Base-by-base conservation (phyloP, 2,113 vertebrate species). In the Chunga burmeisteri region DNA sequence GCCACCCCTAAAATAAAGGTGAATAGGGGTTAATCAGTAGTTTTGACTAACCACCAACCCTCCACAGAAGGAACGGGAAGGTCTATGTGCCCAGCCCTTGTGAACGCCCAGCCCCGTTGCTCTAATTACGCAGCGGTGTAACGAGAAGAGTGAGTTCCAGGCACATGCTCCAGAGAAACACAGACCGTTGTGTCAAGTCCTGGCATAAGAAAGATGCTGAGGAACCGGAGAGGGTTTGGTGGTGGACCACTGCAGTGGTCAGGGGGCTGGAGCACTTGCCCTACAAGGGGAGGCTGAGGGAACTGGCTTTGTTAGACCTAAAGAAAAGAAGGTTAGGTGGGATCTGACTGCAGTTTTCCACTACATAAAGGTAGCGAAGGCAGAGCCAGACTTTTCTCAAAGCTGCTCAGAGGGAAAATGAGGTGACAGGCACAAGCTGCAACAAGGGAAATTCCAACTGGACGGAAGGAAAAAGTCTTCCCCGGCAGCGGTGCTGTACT, bases 81-180 rank as follows among this genome's bases (percentile, higher is more conserved):
- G 12, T 44, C 29, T 52, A 0, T 70, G 34, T 34, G 17, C 46
- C 74, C 82, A 85, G 34, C 10, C 23, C 55, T 61, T 73, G 30
- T 26, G 22, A 86, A n/a, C 10, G 23, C 9, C 32, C 29, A 77
- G 15, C 3, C 29, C n/a, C 0, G 0, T 68, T 86, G 59, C 38
- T 22, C 32, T 47, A 68, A 86, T 29, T 42, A 29, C 0, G 0
- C n/a, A 68, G 49, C 13, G 12, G 7, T 49, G 30, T 50, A 62
- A 82, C 4, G 21, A 59, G 52, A 25, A 59, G 34, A 63, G 36
- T 38, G 29, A 14, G 16, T 27, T 66, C 22, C 44, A 50, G 44
- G 36, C 23, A 50, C 4, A 3, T 62, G 50, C 61, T 58, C 32
- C 44, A 67, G 74, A 74, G 46, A 53, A 85, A 90, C 23, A 15